These are phyloP conservation scores for Pectinophora gossypiella DNA, from an alignment of 1,140 invertebrate genomes.

Conservation along the genomic window DNA sequence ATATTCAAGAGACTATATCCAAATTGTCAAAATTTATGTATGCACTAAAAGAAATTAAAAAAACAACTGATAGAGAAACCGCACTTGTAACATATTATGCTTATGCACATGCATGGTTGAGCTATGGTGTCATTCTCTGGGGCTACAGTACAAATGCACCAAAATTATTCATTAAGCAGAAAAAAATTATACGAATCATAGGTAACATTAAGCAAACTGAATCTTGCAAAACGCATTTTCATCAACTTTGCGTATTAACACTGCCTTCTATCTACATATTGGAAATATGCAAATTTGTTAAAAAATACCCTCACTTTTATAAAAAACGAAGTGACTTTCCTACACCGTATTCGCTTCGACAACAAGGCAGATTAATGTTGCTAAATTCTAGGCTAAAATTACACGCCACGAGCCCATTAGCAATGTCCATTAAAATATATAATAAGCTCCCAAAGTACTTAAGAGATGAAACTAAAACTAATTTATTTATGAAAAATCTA, in stretches of 20 bases:
- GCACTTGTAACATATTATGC: conserved; percentile 1
- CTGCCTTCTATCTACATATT: neutral
- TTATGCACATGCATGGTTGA: conserved; percentile 1
- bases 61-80: neutral
- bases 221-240: neutral
- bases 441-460: neutral
- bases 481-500: neutral
- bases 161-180: neutral
- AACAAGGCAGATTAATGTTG: neutral
- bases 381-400: neutral
- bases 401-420: neutral
- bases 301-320: neutral
- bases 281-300: neutral
- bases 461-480: neutral
- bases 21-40: conserved; percentile 4
- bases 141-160: neutral
- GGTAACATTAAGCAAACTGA: neutral
- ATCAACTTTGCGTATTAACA: neutral
- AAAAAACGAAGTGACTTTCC: neutral
- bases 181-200: neutral
- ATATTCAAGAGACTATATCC: neutral
- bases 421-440: neutral
- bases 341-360: neutral
- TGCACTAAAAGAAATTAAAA: conserved; percentile 4
- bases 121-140: conserved; percentile 3